Percentiles rank a stretch among this genome's conserved stretches.
phyloP scores from a whole-genome alignment of 1,140 invertebrate species.

The Cyclargus thomasi region DNA sequence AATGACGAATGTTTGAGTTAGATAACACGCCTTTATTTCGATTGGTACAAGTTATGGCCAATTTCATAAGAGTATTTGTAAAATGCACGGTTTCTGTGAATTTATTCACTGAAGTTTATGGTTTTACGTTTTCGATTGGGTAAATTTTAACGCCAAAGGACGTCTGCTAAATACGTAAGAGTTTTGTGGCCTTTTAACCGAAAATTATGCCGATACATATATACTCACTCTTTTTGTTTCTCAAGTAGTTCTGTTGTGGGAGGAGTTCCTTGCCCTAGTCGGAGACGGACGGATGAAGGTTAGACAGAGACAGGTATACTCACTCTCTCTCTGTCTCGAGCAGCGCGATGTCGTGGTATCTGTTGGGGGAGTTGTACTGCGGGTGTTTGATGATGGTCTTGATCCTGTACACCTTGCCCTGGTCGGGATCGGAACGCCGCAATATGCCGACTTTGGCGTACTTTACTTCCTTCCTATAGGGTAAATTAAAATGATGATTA shows the following conservation, averaged over 20 bases:
- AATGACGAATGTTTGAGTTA: conserved; percentile 1
- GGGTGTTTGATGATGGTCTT: conserved; percentile 30
- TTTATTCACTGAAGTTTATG: too few species aligned
- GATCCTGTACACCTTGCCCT: conserved; percentile 27
- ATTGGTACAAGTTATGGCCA: background rate
- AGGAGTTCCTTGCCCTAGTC: too few species aligned
- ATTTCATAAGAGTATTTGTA: background rate
- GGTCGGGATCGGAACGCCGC: conserved; percentile 23
- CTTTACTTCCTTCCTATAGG: conserved; percentile 33
- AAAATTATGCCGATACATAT: too few species aligned
- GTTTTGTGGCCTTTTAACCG: too few species aligned
- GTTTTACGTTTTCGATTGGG: too few species aligned
- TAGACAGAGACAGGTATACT: conserved; percentile 18
- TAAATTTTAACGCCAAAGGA: too few species aligned
- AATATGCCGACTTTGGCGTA: conserved; percentile 27
- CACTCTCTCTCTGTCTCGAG: conserved; percentile 33
- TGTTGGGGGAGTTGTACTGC: conserved; percentile 26
- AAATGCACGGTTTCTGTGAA: too few species aligned
- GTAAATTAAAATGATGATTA: background rate
- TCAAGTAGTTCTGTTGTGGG: too few species aligned
- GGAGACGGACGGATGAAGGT: too few species aligned
- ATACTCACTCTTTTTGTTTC: too few species aligned
- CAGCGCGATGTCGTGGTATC: conserved; percentile 38
- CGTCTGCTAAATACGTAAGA: too few species aligned
- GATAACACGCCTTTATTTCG: background rate